Evolutionary conservation across 2,888 invertebrate species (phyloP).

Genomic region (Syrista parreyssii): DNA sequence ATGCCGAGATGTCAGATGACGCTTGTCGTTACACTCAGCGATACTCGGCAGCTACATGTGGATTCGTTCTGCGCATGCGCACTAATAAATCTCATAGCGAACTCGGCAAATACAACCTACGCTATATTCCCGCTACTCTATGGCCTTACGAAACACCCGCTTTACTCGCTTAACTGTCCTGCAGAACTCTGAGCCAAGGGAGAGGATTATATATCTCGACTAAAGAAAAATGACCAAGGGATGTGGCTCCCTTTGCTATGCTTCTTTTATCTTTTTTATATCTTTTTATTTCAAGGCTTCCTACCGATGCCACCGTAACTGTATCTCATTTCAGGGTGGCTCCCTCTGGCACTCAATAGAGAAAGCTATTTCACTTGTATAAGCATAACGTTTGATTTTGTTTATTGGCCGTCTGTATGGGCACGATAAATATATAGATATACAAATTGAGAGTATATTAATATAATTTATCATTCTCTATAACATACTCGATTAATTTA

Average conservation of each 20-base stretch:
- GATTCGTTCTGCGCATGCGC: conserved; percentile 36
- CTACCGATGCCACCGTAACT: no score
- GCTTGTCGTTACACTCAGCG: conserved; percentile 2
- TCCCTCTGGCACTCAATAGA: no score
- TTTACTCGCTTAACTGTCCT: not conserved
- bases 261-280: not conserved
- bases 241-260: not conserved
- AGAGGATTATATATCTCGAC: not conserved
- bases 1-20: not conserved
- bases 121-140: conserved; percentile 24
- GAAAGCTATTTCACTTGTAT: no score
- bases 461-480: no score
- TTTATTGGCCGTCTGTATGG: no score
- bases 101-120: conserved; percentile 27
- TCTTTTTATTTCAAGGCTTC: no score
- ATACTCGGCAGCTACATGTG: conserved; percentile 4
- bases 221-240: not conserved
- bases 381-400: no score
- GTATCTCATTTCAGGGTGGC: no score
- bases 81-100: conserved; percentile 37
- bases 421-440: no score
- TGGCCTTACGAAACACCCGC: conserved; percentile 24
- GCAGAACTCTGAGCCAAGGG: not conserved
- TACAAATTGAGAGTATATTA: no score
- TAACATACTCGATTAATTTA: no score